These are phyloP conservation scores for Lynx canadensis DNA, from an alignment of 2,113 vertebrate species.

Conservation along the genomic window DNA sequence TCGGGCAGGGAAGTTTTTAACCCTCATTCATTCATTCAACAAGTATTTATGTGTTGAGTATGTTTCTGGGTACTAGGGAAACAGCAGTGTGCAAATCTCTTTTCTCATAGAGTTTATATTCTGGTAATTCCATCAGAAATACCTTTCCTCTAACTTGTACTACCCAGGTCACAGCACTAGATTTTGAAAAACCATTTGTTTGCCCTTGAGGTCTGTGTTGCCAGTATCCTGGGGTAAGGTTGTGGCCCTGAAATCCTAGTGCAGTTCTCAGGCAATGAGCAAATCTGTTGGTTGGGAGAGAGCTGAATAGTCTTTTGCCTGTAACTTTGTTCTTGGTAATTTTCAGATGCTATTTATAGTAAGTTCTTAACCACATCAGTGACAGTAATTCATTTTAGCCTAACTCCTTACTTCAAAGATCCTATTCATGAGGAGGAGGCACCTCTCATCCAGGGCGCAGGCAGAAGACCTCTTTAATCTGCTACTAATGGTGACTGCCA, in stretches of 20 bases:
- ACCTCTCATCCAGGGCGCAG: neutral
- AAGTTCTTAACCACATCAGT: neutral
- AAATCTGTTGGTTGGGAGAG: neutral
- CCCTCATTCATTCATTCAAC: neutral
- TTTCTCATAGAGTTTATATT: neutral
- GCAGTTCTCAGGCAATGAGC: neutral
- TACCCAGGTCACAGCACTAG: neutral
- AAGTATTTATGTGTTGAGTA: neutral
- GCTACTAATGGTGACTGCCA: neutral
- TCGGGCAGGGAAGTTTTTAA: neutral
- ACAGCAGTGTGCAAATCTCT: slow-evolving; percentile 1
- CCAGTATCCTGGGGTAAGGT: neutral
- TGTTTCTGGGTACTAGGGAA: neutral
- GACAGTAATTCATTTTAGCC: neutral
- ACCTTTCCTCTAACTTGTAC: neutral
- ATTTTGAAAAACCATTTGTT: neutral
- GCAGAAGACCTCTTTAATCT: neutral
- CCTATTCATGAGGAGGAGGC: neutral
- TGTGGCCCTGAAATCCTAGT: neutral
- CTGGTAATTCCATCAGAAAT: slow-evolving; percentile 8
- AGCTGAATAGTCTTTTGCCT: neutral
- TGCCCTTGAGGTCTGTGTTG: neutral
- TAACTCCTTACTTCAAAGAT: neutral
- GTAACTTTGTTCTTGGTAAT: neutral
- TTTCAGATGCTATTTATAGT: neutral